Evolutionary conservation across 2,797 vertebrate genomes (phyloP).

Genomic region (Gymnothorax reevesii): DNA sequence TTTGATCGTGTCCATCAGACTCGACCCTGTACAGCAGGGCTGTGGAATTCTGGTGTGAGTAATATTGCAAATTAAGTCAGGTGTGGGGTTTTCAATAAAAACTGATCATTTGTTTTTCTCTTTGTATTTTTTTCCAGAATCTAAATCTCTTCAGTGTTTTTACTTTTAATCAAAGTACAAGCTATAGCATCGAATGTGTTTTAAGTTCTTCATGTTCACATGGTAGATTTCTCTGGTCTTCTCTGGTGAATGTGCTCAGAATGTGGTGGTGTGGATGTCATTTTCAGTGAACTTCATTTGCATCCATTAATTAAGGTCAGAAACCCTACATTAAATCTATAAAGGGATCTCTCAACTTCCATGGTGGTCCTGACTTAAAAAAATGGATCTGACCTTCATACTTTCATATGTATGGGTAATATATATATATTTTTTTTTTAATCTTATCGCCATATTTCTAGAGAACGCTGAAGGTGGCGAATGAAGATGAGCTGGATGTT

Average conservation of each 20-base stretch:
- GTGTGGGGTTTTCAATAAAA: neutral
- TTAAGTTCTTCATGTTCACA: neutral
- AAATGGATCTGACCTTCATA: neutral
- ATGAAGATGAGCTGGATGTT: neutral
- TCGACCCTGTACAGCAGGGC: slow-evolving; percentile 10
- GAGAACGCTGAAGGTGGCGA: neutral
- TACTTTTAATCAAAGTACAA: neutral
- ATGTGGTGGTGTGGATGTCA: neutral
- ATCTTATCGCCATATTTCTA: neutral
- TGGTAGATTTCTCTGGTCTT: neutral
- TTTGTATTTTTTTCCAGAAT: neutral
- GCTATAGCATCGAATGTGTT: neutral
- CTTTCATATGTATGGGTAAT: too few species aligned
- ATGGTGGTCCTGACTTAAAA: neutral
- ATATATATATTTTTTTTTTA: too few species aligned
- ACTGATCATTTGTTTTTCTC: neutral
- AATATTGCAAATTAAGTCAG: neutral
- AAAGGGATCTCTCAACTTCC: neutral
- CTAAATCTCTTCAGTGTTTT: slow-evolving; percentile 5
- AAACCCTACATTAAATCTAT: neutral
- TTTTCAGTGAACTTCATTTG: neutral
- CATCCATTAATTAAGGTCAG: neutral
- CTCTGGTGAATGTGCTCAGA: neutral
- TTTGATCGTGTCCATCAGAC: neutral
- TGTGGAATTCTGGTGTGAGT: neutral